phyloP scores from a whole-genome alignment of 2,113 vertebrate genomes.

The Macaca nemestrina region DNA sequence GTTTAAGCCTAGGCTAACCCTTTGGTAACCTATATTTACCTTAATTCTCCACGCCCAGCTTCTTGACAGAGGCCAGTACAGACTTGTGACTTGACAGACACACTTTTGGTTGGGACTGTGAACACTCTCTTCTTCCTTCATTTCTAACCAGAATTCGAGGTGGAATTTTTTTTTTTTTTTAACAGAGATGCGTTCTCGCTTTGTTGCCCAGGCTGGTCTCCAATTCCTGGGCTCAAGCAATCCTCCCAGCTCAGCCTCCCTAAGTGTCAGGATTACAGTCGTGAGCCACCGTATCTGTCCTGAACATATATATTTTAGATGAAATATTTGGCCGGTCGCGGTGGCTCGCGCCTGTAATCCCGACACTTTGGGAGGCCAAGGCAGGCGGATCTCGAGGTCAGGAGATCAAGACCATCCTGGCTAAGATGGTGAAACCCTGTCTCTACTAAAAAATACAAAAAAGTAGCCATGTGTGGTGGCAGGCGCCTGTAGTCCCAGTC shows the following conservation, averaged over 20 bases:
- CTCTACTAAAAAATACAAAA: too few relatives aligned
- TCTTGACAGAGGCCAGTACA: background rate
- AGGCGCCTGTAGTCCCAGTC: too few relatives aligned
- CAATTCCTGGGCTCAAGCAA: background rate
- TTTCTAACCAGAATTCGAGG: background rate
- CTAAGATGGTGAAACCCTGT: too few relatives aligned
- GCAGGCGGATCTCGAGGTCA: too few relatives aligned
- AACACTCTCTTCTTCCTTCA: background rate
- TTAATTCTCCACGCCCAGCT: background rate
- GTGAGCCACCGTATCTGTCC: background rate
- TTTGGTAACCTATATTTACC: background rate
- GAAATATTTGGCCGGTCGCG: background rate
- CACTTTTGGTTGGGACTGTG: too few relatives aligned
- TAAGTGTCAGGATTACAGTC: background rate
- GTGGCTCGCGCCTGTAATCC: too few relatives aligned
- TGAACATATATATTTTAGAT: background rate
- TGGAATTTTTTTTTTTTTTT: background rate
- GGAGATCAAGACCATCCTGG: too few relatives aligned
- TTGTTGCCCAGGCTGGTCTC: background rate
- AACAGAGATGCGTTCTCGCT: background rate
- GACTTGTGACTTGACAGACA: background rate
- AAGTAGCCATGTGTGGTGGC: too few relatives aligned
- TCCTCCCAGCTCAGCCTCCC: background rate
- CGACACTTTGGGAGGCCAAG: too few relatives aligned
- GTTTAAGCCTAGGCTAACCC: background rate